Conservation (phyloP, 1,140 invertebrate species). For the Trialeurodes vaporariorum region DNA sequence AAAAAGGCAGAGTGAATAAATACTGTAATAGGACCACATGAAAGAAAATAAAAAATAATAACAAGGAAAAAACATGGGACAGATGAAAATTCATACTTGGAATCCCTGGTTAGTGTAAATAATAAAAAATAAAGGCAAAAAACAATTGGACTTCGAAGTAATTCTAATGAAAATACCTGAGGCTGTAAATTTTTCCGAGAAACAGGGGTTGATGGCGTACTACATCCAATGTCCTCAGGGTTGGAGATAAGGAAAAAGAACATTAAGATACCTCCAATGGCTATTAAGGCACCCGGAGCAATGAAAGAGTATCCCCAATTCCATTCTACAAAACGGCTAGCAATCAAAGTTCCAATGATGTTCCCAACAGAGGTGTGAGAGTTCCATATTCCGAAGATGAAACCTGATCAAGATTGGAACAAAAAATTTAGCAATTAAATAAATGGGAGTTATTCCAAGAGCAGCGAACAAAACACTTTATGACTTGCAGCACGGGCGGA, state of each 20-base stretch:
- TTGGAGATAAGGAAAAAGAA: conserved; percentile 77
- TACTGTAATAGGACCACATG: no score
- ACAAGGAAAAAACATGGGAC: no score
- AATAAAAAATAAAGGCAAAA: no score
- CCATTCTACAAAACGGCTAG: conserved; percentile 67
- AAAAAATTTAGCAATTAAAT: not conserved
- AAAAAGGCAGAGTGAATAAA: no score
- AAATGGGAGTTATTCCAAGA: not conserved
- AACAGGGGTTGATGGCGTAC: not conserved
- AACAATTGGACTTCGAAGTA: no score
- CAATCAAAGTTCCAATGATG: conserved; percentile 76
- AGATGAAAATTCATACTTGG: no score
- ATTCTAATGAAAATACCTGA: no score
- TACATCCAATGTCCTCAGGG: conserved; percentile 56
- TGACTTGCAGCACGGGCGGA: no score
- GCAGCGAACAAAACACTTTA: no score
- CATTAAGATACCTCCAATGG: conserved; percentile 56
- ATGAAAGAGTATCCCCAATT: conserved; percentile 90
- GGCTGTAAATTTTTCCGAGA: conserved; percentile 8
- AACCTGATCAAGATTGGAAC: conserved; percentile 39
- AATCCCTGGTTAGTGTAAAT: no score
- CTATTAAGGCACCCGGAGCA: conserved; percentile 80
- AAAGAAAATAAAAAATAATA: no score
- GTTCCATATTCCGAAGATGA: conserved; percentile 95
- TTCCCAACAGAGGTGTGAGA: conserved; percentile 94